These are phyloP conservation scores for Leistus spinibarbis DNA, from an alignment of 2,888 invertebrate genomes.

Conservation along the genomic window DNA sequence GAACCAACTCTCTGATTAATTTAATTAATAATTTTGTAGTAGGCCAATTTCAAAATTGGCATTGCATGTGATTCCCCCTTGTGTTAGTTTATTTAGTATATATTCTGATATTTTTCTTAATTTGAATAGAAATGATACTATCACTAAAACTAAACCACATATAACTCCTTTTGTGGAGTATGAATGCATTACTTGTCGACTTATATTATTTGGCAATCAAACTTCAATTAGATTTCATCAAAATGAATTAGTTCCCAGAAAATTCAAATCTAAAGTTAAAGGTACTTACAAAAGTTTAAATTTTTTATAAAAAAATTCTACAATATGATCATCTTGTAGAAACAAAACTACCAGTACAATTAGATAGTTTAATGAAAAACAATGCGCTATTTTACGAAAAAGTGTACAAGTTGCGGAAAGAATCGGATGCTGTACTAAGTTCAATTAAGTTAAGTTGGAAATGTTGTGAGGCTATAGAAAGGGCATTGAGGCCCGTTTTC, in stretches of 20 bases:
- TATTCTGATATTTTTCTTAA: conserved; percentile 3
- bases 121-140: conserved; percentile 1
- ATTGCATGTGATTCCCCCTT: no score
- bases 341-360: conserved; percentile 44
- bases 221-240: conserved; percentile 48
- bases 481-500: conserved; percentile 46
- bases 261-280: conserved; percentile 39
- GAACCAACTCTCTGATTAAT: no score
- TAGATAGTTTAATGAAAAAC: conserved; percentile 46
- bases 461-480: conserved; percentile 50
- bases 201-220: conserved; percentile 52
- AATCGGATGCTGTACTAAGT: conserved; percentile 47
- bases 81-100: background rate
- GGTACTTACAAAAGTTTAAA: conserved; percentile 3
- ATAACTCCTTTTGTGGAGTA: conserved; percentile 45
- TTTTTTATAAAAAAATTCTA: background rate
- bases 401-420: conserved; percentile 43
- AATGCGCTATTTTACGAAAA: conserved; percentile 43
- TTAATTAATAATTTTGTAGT: no score
- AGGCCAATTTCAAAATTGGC: no score
- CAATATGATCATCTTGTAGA: conserved; percentile 41
- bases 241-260: conserved; percentile 19
- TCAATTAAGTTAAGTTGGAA: conserved; percentile 43
- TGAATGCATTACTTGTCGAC: conserved; percentile 51
- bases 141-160: conserved; percentile 1